Evolutionary conservation across 2,888 invertebrate species (phyloP).

Genomic region (Coleophora flavipennella): DNA sequence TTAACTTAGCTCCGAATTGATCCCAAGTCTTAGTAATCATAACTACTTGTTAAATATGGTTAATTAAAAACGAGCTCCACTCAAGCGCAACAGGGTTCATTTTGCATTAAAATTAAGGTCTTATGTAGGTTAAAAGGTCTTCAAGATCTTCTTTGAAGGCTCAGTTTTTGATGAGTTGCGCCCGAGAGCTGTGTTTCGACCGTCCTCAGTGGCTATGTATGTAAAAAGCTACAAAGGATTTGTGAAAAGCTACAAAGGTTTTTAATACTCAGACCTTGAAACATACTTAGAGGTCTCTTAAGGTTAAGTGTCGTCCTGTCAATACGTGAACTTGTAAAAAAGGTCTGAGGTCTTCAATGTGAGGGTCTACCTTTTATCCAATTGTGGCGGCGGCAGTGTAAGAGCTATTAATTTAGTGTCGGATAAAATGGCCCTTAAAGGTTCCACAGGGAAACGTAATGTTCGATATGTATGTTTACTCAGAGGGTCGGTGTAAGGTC

Average conservation of each 20-base stretch:
- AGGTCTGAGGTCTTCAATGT: constrained; percentile 35
- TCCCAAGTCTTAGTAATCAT: too few species aligned
- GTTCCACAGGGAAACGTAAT: background rate
- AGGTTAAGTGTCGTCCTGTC: constrained; percentile 46
- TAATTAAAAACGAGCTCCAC: too few species aligned
- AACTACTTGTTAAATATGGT: too few species aligned
- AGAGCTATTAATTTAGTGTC: background rate
- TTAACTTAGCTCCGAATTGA: too few species aligned
- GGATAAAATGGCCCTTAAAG: background rate
- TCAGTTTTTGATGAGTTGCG: constrained; percentile 43
- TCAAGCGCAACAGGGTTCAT: constrained; percentile 10
- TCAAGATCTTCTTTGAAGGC: constrained; percentile 31
- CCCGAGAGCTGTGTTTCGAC: constrained; percentile 44
- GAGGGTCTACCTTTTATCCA: constrained; percentile 42
- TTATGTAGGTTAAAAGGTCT: constrained; percentile 8
- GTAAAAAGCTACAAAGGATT: constrained; percentile 41
- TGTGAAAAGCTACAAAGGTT: constrained; percentile 41
- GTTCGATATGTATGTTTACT: constrained; percentile 18
- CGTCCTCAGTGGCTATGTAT: constrained; percentile 43
- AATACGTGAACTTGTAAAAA: constrained; percentile 27
- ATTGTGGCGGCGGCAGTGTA: constrained; percentile 28
- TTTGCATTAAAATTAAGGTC: constrained; percentile 6
- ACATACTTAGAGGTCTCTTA: constrained; percentile 39
- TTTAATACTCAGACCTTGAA: constrained; percentile 53
- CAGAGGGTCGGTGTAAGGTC: constrained; percentile 18